Base-by-base conservation (phyloP, 1,140 invertebrate species). In the Marisa cornuarietis region DNA sequence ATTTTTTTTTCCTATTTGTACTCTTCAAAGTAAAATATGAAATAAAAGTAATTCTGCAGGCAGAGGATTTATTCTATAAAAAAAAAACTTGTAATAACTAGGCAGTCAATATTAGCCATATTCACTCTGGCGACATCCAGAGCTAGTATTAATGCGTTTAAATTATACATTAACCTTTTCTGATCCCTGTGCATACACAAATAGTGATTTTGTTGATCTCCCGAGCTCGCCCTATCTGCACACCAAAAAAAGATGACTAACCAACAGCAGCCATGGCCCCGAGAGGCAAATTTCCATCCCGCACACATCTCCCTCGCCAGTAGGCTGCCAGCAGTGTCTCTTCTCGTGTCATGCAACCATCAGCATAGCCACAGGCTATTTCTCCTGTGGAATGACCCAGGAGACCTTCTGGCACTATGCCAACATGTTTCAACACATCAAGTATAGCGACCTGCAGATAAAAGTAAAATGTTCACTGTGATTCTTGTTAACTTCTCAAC, bases 241-340 rank as follows among this genome's bases (percentile, higher is more conserved):
- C 22, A 42, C 31, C 31, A 62, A 18, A 18, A 49, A 20, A 20
- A 71, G 52, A 76, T 6, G 1, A 87, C 91, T 88, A 81, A 93
- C 93, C 95, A 58, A 96, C 93, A 51, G 96, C 96, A 54, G 96
- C 96, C 96, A 97, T 98, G 63, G 93, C 93, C 61, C 95, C 96
- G 51, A 92, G 90, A 10, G 93, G 90, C 62, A 97, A 90, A 78
- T 94, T 93, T 1, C 95, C 94, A 80, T 97, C 96, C 76, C 94
- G 86, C 83, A 99, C 96, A 87, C 95, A 95, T 83, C 93, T 94
- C 26, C 97, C 98, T 92, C 98, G 93, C 93, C 95, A 96, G 90
- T 96, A 99, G 51, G 97, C 97, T 74, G 96, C 95, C 76, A 98
- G 90, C 54, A 99, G 94, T 0, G 96, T 95, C 91, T 99, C 97